A percentile compares a stretch with the other conserved stretches of the same genome.
Evolutionary conservation across 1,140 invertebrate genomes (phyloP).

Genomic region (Plutomurus gul): DNA sequence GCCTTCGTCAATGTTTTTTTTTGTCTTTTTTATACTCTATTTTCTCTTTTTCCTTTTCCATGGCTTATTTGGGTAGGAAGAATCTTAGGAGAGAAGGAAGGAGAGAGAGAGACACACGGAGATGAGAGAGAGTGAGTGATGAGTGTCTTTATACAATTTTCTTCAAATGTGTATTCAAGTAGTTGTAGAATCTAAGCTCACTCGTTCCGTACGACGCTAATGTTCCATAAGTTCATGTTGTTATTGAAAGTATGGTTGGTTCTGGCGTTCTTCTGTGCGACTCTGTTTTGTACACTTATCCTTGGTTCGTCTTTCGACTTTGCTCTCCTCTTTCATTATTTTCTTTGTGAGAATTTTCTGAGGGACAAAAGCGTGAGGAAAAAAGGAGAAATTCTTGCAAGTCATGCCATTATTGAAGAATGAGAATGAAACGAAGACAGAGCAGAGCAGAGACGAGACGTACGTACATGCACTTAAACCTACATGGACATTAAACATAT

Average conservation of each 20-base stretch:
- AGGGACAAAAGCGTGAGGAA: conserved; percentile 29
- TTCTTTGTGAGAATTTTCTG: conserved; percentile 27
- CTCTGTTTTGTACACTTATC: conserved; percentile 21
- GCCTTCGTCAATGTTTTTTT: conserved; percentile 19
- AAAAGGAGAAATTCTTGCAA: conserved; percentile 45
- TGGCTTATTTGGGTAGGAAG: neutral
- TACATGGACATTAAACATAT: neutral
- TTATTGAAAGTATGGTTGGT: neutral
- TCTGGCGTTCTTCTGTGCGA: neutral
- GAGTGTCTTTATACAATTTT: conserved; percentile 5
- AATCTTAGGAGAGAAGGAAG: no score
- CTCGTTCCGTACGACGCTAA: neutral
- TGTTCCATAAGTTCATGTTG: conserved; percentile 2
- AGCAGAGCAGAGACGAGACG: neutral
- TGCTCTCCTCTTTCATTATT: conserved; percentile 27
- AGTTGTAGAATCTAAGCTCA: neutral
- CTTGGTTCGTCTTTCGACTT: conserved; percentile 28
- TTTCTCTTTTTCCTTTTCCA: conserved; percentile 12
- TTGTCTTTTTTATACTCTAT: conserved; percentile 10
- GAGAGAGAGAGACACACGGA: neutral
- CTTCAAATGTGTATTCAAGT: neutral
- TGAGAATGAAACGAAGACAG: conserved; percentile 8
- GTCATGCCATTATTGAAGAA: conserved; percentile 46
- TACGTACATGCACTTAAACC: neutral
- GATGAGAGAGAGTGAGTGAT: no score